phyloP scores from a whole-genome alignment of 2,888 invertebrate species.

The Eurois occulta region DNA sequence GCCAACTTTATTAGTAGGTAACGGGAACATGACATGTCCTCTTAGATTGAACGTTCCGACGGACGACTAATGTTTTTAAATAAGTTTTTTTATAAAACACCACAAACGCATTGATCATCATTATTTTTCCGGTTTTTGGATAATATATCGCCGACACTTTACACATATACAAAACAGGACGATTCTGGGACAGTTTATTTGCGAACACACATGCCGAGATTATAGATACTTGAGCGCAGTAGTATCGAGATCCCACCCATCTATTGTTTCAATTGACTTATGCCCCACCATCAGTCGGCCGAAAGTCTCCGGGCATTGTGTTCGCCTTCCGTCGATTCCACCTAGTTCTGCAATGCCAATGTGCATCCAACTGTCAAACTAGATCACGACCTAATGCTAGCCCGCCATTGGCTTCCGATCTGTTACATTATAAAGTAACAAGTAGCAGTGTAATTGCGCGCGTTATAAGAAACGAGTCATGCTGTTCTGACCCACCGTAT shows the following conservation, averaged over 20 bases:
- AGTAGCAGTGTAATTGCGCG: conserved; percentile 58
- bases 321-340: conserved; percentile 72
- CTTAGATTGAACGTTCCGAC: not conserved
- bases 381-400: conserved; percentile 47
- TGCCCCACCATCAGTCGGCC: conserved; percentile 76
- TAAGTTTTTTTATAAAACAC: not conserved
- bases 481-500: conserved; percentile 56
- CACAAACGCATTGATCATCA: not conserved
- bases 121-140: not conserved
- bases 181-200: conserved; percentile 5
- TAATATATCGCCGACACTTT: not conserved
- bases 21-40: not conserved
- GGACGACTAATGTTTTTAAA: not conserved
- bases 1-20: conserved; percentile 38
- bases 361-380: conserved; percentile 63
- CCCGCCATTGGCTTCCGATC: conserved; percentile 30
- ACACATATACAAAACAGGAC: not conserved
- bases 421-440: conserved; percentile 28
- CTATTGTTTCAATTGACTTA: conserved; percentile 86
- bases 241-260: conserved; percentile 78
- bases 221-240: conserved; percentile 32
- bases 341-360: conserved; percentile 54
- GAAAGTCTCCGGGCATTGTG: conserved; percentile 81
- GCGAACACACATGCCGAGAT: conserved; percentile 31
- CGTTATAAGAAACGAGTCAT: conserved; percentile 62